Conservation (phyloP, 1,140 invertebrate species). For the Sminthurinus signatus region DNA sequence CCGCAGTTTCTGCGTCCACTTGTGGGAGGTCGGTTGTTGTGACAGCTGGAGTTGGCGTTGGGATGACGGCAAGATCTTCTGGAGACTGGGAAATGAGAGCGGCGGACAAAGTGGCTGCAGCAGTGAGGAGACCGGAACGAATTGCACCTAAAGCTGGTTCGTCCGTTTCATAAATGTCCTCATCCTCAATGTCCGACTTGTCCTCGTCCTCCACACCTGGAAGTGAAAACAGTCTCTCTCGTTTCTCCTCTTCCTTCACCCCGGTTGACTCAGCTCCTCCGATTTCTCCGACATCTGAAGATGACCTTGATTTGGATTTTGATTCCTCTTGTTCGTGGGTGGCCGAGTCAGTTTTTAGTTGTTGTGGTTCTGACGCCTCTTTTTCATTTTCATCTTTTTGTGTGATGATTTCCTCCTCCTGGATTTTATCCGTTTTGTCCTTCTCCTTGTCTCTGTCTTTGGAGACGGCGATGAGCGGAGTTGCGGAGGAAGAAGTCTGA, state of each 20-base stretch:
- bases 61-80: slow-evolving; percentile 25
- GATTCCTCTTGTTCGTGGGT: background rate
- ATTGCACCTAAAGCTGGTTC: slow-evolving; percentile 13
- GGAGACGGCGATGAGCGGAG: slow-evolving; percentile 22
- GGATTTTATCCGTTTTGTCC: too few relatives aligned
- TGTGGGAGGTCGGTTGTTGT: background rate
- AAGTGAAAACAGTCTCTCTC: slow-evolving; percentile 22
- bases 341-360: background rate
- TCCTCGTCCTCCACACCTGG: slow-evolving; percentile 23
- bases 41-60: background rate
- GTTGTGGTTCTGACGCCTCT: too few relatives aligned
- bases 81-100: slow-evolving; percentile 30
- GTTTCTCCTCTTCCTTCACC: background rate
- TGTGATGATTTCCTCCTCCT: too few relatives aligned
- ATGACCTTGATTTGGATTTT: too few relatives aligned
- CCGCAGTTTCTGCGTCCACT: background rate
- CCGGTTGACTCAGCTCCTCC: background rate
- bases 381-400: too few relatives aligned
- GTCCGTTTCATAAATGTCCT: slow-evolving; percentile 32
- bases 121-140: slow-evolving; percentile 30
- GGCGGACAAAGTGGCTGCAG: slow-evolving; percentile 33
- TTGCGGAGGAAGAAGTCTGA: slow-evolving; percentile 21
- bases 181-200: slow-evolving; percentile 37
- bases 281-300: too few relatives aligned
- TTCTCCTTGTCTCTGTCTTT: slow-evolving; percentile 7